Percentiles rank a stretch among this genome's conserved stretches.
Evolutionary conservation across 1,140 invertebrate species (phyloP).

Genomic region (Leptonema lineaticorne): DNA sequence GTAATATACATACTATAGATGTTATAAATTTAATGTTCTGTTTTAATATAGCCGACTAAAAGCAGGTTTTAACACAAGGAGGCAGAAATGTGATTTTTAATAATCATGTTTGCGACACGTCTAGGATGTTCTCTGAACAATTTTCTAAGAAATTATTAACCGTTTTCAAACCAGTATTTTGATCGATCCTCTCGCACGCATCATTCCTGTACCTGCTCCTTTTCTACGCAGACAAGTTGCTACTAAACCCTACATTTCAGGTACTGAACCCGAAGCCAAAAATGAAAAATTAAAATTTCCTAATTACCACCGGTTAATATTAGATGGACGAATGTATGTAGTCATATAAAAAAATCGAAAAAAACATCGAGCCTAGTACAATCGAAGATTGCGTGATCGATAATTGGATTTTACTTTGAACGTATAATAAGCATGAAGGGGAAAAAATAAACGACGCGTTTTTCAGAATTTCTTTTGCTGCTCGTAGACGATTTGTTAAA

Average conservation of each 20-base stretch:
- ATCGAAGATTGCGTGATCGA: conserved; percentile 22
- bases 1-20: too few species aligned
- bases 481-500: neutral
- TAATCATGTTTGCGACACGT: too few species aligned
- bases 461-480: neutral
- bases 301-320: conserved; percentile 9
- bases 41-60: too few species aligned
- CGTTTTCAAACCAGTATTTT: neutral
- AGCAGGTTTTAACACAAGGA: too few species aligned
- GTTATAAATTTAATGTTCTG: too few species aligned
- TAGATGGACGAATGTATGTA: neutral
- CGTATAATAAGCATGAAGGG: neutral
- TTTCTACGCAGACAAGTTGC: neutral
- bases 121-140: neutral
- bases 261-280: neutral
- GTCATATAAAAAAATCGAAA: too few species aligned
- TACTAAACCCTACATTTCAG: neutral
- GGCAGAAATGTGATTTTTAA: too few species aligned
- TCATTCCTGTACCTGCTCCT: neutral
- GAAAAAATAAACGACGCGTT: neutral
- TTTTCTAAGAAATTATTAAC: neutral
- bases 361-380: neutral
- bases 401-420: conserved; percentile 17
- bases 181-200: neutral
- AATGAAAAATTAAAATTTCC: conserved; percentile 19